Base-by-base conservation (phyloP, 92 coral and sea anemone species). In the Epizoanthus ramosus region DNA sequence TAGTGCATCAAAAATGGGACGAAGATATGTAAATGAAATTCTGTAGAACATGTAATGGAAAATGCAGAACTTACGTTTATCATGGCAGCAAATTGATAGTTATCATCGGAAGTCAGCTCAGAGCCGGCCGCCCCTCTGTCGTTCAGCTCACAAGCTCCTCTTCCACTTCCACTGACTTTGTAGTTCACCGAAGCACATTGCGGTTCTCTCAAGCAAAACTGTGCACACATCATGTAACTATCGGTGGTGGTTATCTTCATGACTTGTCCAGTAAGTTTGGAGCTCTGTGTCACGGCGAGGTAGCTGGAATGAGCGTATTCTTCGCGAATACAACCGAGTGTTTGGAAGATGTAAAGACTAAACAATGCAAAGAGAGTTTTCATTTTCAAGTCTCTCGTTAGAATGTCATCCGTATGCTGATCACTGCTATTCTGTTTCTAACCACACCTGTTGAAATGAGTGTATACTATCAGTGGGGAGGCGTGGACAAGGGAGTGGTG, bases 301-400 rank as follows among this genome's bases (percentile, higher is more conserved):
- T 19, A 60, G 6, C 23, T 4, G 19, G 66, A 60, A 60, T 4
- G 66, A 60, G 23, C 24, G 19, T 18, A 7, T n/a, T 60, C 66
- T 60, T 60, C 68, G 8, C 68, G 68, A n/a, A 63, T 63, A 8
- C 68, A 63, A 63, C 68, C 25, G 68, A 63, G 15, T 63, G 68
- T 25, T 5, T n/a, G 68, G 14, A 10, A 63, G 13, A 63, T 25
- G 14, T 8, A 18, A 25, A 63, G 28, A 22, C 23, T 2, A 63
- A 23, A 10, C 12, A 63, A 14, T 5, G 35, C 13, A 23, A 63
- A 63, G 24, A 18, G 68, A 8, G 68, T 18, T 60, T 16, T 19
- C 68, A 63, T 63, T 63, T 63, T 63, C 10, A 14, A 10, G 5
- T 31, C 37, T 28, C 31, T 28, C 31, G 31, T 28, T 28, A 28